Conservation (phyloP, 2,888 invertebrate genomes). For the Rhagonycha fulva region DNA sequence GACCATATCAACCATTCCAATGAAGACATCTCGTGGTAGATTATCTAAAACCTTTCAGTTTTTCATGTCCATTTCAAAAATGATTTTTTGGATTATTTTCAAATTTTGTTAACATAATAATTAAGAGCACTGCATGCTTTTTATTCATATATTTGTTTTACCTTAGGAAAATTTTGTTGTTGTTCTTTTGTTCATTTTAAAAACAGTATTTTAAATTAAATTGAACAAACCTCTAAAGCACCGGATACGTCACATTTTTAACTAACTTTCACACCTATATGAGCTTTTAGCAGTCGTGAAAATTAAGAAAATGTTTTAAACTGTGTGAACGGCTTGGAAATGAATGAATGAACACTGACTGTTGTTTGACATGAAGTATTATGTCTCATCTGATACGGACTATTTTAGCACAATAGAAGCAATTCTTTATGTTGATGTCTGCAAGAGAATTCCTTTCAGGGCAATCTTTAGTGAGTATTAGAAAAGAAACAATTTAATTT, state of each 20-base stretch:
- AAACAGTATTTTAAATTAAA: neutral
- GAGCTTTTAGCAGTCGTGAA: neutral
- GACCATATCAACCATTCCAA: too few relatives aligned
- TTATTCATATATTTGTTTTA: neutral
- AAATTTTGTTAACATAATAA: neutral
- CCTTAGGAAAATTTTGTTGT: neutral
- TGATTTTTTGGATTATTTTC: neutral
- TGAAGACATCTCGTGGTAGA: too few relatives aligned
- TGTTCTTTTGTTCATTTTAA: neutral
- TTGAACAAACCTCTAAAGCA: neutral
- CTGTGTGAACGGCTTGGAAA: neutral
- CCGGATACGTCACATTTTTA: neutral
- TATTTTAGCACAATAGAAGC: slow-evolving; percentile 20
- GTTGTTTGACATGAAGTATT: slow-evolving; percentile 25
- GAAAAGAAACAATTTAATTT: slow-evolving; percentile 5
- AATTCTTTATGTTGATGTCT: slow-evolving; percentile 20
- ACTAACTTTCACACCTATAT: neutral
- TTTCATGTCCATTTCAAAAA: too few relatives aligned
- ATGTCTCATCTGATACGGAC: slow-evolving; percentile 23
- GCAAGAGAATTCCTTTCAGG: slow-evolving; percentile 5
- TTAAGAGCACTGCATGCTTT: neutral
- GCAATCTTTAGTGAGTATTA: neutral
- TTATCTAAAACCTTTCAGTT: too few relatives aligned
- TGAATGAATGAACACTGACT: slow-evolving; percentile 18
- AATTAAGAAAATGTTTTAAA: neutral